Evolutionary conservation across 2,113 vertebrate species (phyloP), one percentile per base, ranked within the genome.

Genomic region (Ariopsis seemanni): DNA sequence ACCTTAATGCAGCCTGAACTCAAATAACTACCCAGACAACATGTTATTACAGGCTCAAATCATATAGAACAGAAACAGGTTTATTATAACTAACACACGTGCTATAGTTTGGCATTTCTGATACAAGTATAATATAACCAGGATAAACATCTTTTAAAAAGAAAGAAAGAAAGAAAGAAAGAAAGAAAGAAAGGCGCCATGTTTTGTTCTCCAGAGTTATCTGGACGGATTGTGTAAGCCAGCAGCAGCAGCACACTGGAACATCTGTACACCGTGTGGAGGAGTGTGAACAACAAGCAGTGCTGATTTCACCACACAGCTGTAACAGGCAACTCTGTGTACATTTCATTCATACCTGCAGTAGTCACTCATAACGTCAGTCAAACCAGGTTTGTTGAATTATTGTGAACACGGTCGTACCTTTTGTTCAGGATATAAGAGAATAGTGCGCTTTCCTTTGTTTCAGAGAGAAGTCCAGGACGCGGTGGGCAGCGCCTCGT

Each of bases 361-460:
- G 22, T 48, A 48, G 57, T 25, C 7, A 22, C 4, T 8, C 17
- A 14, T 57, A 2, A 63, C 22, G 34, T 15, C 42, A 42, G 34
- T 42, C 79, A 0, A 2, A 11, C 1, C 30, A 25, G 30, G 2
- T 62, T 62, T 22, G 30, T 12, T 42, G 60, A 1, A 42, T 82
- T 48, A 7, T 7, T 25, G 7, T 1, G 17, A 84, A 27, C 17
- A 82, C 79, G 48, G 27, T 79, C 94, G 17, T 92, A 94, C 94
- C 94, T 95, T 91, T 88, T 91, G 87, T 94, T 87, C 89, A 71
- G 92, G 93, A 93, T 91, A 88, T 10, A 89, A 93, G 91, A 86
- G 89, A 88, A 90, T 88, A 63, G 77, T 53, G 53, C 84, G 53
- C 89, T 91, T 85, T 90, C 92, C 92, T 95, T 95, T 95, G 93